Evolutionary conservation across 2,888 invertebrate species (phyloP).

Genomic region (Acronicta aceris): DNA sequence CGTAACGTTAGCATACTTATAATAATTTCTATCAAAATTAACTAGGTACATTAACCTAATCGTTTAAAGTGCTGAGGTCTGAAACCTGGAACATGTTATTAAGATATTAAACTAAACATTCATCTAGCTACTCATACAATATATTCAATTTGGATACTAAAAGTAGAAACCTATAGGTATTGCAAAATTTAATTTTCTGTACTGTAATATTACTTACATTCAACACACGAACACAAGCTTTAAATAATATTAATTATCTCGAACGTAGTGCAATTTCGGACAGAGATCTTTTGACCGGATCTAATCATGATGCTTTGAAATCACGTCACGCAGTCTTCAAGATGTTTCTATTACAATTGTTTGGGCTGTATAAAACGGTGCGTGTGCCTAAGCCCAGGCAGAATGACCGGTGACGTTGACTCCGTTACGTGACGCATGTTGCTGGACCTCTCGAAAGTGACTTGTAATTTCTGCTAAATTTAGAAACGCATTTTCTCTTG

Average conservation of each 20-base stretch:
- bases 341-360: constrained; percentile 57
- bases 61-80: no score
- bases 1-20: no score
- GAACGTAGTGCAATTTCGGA: constrained; percentile 29
- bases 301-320: constrained; percentile 48
- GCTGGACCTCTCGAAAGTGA: constrained; percentile 53
- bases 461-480: constrained; percentile 19
- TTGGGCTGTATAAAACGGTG: constrained; percentile 34
- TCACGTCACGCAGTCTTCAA: constrained; percentile 50
- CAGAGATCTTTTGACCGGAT: constrained; percentile 38
- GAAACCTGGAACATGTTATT: no score
- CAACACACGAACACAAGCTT: constrained; percentile 6
- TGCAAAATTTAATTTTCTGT: no score
- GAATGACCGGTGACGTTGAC: constrained; percentile 48
- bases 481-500: constrained; percentile 30
- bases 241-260: constrained; percentile 31
- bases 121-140: no score
- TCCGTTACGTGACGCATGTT: constrained; percentile 43
- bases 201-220: not conserved
- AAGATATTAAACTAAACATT: no score
- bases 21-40: no score
- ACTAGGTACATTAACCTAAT: no score
- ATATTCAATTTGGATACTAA: no score
- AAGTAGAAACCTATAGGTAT: no score
- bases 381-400: constrained; percentile 31